These are phyloP conservation scores for Aromia moschata DNA, from an alignment of 2,888 invertebrate genomes.

Conservation along the genomic window DNA sequence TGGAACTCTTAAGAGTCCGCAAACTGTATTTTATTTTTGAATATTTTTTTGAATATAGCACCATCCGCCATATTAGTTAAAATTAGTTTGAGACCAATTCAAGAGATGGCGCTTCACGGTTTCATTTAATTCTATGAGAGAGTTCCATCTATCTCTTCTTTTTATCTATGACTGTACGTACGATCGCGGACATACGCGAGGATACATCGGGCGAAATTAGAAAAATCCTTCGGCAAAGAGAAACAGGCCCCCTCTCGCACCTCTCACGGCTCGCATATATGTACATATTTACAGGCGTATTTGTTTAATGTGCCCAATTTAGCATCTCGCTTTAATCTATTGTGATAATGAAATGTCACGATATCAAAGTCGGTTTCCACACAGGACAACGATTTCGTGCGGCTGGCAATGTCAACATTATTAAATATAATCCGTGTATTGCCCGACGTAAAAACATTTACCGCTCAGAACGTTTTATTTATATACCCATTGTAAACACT, in stretches of 20 bases:
- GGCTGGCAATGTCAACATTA: conserved; percentile 39
- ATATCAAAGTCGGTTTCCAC: conserved; percentile 38
- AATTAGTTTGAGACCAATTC: no score
- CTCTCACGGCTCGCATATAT: conserved; percentile 3
- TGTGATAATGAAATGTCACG: conserved; percentile 48
- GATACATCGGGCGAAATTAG: conserved; percentile 22
- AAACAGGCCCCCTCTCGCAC: conserved; percentile 25
- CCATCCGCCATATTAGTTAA: no score
- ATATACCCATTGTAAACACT: conserved; percentile 30
- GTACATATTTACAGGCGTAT: conserved; percentile 29
- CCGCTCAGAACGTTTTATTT: conserved; percentile 37
- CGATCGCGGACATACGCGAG: neutral
- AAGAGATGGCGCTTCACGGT: no score
- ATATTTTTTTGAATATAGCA: no score
- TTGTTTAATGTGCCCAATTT: conserved; percentile 45
- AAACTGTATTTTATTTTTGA: no score
- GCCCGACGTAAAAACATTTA: conserved; percentile 42
- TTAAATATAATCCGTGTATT: conserved; percentile 41
- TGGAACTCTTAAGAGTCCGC: no score
- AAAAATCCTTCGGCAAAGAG: conserved; percentile 35
- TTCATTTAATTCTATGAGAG: no score
- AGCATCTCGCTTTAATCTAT: conserved; percentile 46
- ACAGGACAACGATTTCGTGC: conserved; percentile 28
- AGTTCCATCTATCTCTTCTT: no score
- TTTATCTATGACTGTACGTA: no score